Base-by-base conservation (phyloP, 2,797 vertebrate species). In the Trichosurus vulpecula region DNA sequence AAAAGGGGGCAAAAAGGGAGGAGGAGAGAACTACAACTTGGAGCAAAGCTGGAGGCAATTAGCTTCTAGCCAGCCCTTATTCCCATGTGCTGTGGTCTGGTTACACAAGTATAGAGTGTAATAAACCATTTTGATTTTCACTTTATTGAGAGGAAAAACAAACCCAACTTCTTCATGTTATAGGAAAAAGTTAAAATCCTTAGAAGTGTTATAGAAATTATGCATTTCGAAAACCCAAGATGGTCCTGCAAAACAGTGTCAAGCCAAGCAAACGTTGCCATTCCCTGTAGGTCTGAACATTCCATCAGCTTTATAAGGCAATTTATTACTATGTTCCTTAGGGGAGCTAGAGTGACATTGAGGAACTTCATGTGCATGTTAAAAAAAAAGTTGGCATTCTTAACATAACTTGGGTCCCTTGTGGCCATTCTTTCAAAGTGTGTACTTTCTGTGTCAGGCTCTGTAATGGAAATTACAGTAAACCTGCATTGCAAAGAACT, bases 91-190 rank as follows among this genome's bases (percentile, higher is more conserved):
- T 87, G 41, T 51, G 41, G 41, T 87, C 41, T 90, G 19, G 16
- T 54, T 90, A 30, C 52, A 90, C 90, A 52, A 90, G 52, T 30
- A 90, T 30, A 22, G 90, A 52, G 96, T 92, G 90, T 92, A 96
- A 52, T n/a, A 93, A 89, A 47, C 92, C 93, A 96, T 87, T 97
- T 93, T 29, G 0, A 91, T 30, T 74, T 96, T 58, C 51, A 22
- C 51, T 89, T 94, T 94, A 90, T 94, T 94, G 53, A 92, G 41
- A 93, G 29, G 16, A 41, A 25, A 91, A 93, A 54, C 27, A 54
- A 81, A 41, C 41, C 8, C 89, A 90, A 52, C 19, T 54, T 53
- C 29, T 90, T 54, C 9, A 16, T 35, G 8, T 90, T 35, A 6
- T 27, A 53, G 30, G 35, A 52, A 52, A 90, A 31, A 14, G 35